phyloP scores from a whole-genome alignment of 2,888 invertebrate genomes.

The Phrixothrix hirtus region DNA sequence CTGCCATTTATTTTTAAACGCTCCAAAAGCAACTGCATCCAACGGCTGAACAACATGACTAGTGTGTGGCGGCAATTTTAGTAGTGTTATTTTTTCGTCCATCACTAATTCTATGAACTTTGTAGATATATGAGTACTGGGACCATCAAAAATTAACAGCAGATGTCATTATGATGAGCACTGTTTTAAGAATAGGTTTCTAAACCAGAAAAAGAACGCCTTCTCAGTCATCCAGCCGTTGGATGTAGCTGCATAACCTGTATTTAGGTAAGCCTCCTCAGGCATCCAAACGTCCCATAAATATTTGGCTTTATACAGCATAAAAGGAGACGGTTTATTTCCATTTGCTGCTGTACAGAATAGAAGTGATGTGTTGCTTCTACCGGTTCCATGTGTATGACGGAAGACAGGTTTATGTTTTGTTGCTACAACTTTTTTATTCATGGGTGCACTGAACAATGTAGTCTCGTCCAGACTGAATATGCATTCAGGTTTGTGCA shows the following conservation, averaged over 20 bases:
- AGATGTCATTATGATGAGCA: conserved; percentile 14
- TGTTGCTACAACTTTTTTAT: neutral
- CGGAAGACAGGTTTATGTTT: conserved; percentile 3
- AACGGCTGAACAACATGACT: conserved; percentile 36
- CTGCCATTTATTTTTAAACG: conserved; percentile 31
- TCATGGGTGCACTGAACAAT: neutral
- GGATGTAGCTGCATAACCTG: conserved; percentile 38
- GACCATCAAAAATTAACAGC: conserved; percentile 30
- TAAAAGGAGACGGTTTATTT: neutral
- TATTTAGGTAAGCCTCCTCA: conserved; percentile 17
- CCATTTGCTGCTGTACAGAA: conserved; percentile 1
- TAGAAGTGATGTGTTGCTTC: conserved; percentile 3
- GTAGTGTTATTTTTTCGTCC: conserved; percentile 28
- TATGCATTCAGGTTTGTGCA: too few species aligned
- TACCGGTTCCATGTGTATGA: neutral
- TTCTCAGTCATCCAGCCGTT: conserved; percentile 47
- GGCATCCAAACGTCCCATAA: conserved; percentile 9
- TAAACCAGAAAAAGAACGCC: conserved; percentile 23
- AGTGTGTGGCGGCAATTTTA: conserved; percentile 34
- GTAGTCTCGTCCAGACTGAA: conserved; percentile 1
- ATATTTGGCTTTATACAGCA: conserved; percentile 4
- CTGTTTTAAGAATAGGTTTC: conserved; percentile 9
- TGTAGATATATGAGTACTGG: conserved; percentile 13
- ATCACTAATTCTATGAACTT: conserved; percentile 26
- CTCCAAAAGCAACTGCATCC: conserved; percentile 37